These are phyloP conservation scores for Synanthedon formicaeformis DNA, from an alignment of 2,888 invertebrate species.

Conservation along the genomic window DNA sequence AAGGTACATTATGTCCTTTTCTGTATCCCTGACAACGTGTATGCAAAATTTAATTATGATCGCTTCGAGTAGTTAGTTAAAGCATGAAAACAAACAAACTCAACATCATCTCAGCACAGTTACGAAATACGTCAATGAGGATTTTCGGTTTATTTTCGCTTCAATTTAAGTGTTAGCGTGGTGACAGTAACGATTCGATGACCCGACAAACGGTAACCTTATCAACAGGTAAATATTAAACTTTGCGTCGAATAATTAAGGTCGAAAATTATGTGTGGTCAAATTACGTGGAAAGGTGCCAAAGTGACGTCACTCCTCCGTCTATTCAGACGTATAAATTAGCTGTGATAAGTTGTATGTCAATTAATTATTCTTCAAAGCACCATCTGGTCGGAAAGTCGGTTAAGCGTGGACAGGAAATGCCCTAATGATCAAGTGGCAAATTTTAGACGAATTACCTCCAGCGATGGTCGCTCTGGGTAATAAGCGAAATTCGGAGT, in stretches of 20 bases:
- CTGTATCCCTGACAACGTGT: no score
- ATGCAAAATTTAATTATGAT: no score
- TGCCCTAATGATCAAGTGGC: slow-evolving; percentile 32
- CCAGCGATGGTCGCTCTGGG: neutral
- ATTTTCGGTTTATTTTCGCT: slow-evolving; percentile 59
- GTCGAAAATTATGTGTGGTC: slow-evolving; percentile 15
- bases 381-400: slow-evolving; percentile 54
- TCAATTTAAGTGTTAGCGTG: slow-evolving; percentile 50
- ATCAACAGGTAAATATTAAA: slow-evolving; percentile 8
- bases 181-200: slow-evolving; percentile 34
- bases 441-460: slow-evolving; percentile 22
- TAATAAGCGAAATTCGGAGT: neutral
- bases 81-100: no score
- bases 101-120: slow-evolving; percentile 23
- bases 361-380: slow-evolving; percentile 71
- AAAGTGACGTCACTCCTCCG: slow-evolving; percentile 58
- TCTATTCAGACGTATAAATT: slow-evolving; percentile 66
- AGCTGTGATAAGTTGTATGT: slow-evolving; percentile 67
- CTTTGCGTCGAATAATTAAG: slow-evolving; percentile 12
- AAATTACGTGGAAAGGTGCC: slow-evolving; percentile 48
- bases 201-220: slow-evolving; percentile 19
- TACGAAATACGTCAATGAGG: slow-evolving; percentile 48
- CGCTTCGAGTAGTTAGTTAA: no score
- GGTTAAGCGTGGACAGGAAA: slow-evolving; percentile 39
- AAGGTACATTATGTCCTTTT: no score